Evolutionary conservation across 1,140 invertebrate genomes (phyloP), one percentile per base, ranked within the genome.

Genomic region (Pantala flavescens): DNA sequence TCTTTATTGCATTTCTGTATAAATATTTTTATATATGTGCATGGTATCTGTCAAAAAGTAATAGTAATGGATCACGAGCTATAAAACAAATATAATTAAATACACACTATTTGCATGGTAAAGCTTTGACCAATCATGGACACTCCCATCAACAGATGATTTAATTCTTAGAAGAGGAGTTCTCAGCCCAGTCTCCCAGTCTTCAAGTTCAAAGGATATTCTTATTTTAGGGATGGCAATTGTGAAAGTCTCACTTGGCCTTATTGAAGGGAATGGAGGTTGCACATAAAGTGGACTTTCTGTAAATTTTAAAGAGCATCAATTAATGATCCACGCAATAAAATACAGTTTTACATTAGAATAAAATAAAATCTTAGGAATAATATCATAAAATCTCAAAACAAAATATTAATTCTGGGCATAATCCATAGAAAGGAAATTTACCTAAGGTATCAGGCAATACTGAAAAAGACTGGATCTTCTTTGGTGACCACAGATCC

Each of bases 401-500:
- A 36, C 9, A 36, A 36, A n/a, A n/a, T n/a, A n/a, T n/a, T n/a
- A n/a, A n/a, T n/a, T n/a, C n/a, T n/a, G n/a, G n/a, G n/a, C n/a
- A n/a, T n/a, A n/a, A n/a, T n/a, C n/a, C n/a, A n/a, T n/a, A n/a
- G n/a, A n/a, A n/a, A n/a, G n/a, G n/a, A n/a, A n/a, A n/a, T n/a
- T n/a, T n/a, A 63, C 49, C 49, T 63, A 63, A 14, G n/a, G 49
- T 63, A 63, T 63, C 49, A 21, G 49, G 49, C 12, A 63, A 63
- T 1, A 63, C 12, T 19, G 16, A 63, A 36, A 36, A 36, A 5
- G 49, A 63, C 49, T 63, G 80, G 71, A 89, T 83, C 79, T 89
- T 88, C 80, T 89, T 90, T 0, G 91, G 88, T 43, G 87, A 87
- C 92, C 92, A 94, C 0, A 94, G 82, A 81, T 93, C 89, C 77